A percentile compares a stretch with the other conserved stretches of the same genome.
These are phyloP conservation scores for Aptenodytes forsteri DNA, from an alignment of 2,113 vertebrate species.

Conservation along the genomic window DNA sequence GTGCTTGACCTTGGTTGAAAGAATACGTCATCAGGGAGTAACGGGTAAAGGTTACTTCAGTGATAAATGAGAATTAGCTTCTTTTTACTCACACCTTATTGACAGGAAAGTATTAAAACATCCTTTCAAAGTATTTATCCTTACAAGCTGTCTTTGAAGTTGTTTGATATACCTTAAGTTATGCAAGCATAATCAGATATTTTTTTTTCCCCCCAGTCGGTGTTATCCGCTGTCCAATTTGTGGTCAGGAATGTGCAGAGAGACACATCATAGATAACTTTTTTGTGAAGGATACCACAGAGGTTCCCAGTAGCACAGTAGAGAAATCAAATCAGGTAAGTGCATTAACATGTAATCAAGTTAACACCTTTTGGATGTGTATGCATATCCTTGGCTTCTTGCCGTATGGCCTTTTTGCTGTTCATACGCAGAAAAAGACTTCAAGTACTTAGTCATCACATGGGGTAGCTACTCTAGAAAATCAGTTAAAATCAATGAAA, in stretches of 20 bases:
- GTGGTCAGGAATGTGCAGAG: constrained; percentile 95
- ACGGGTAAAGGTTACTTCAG: not conserved
- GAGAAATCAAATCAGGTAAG: constrained; percentile 97
- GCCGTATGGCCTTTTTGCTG: constrained; percentile 5
- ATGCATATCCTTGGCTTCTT: not conserved
- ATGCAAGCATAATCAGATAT: not conserved
- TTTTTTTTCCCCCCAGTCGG: constrained; percentile 75
- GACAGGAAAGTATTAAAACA: not conserved
- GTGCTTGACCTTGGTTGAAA: not conserved
- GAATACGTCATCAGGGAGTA: not conserved
- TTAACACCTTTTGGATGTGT: constrained; percentile 6
- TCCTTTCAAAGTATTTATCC: not conserved
- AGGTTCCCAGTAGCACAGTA: constrained; percentile 97
- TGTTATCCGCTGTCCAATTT: constrained; percentile 93
- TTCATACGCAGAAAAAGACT: not conserved
- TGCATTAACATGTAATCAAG: constrained; percentile 15
- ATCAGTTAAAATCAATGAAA: not conserved
- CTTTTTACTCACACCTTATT: not conserved
- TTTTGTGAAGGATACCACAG: constrained; percentile 96
- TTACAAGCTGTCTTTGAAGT: constrained; percentile 11
- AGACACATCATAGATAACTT: constrained; percentile 96
- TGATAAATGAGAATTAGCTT: not conserved
- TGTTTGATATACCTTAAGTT: not conserved
- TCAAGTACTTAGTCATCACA: not conserved
- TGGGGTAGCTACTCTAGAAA: not conserved